Evolutionary conservation across 23 tunicate genomes (phyloP), one percentile per base, ranked within the genome.

Genomic region (Halocynthia aurantium): DNA sequence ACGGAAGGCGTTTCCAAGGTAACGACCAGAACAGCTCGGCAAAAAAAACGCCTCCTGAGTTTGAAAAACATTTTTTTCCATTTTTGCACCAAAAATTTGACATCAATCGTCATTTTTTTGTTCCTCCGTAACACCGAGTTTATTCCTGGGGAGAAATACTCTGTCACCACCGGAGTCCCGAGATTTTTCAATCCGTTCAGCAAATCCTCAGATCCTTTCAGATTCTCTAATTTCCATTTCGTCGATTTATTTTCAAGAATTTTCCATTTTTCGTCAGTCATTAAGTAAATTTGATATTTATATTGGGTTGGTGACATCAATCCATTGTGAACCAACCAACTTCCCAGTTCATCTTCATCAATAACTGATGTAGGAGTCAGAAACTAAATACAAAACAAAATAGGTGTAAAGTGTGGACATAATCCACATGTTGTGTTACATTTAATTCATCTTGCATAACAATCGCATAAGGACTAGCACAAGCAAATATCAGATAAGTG

Each of bases 1-100:
- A 51, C 10, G 5, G 62, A 74, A 51, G 55, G 31, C 10, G 64
- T 21, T 53, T 74, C 78, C 62, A 54, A 19, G 50, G 78, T 54
- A 12, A 74, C 21, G 10, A 74, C 50, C 50, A 74, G 31, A 74
- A 74, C 10, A 52, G 78, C 78, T 21, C 63, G 54, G 57, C 60
- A 12, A 52, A 74, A 21, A 5, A 44, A 19, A 12, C 56, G 54
- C 51, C 17, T 70, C 55, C 51, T 70, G 55, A 9, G 44, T 17
- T 70, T 70, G 6, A 70, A 70, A 54, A 9, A 70, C 10, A 8
- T 9, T 70, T 10, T 70, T 49, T 64, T 62, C 78, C 78, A 74
- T 54, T 54, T 74, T 13, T 74, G 50, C 22, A 54, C 64, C 13
- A 74, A 0, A 53, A 8, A 7, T 74, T 21, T 55, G 22, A 74